These are phyloP conservation scores for Nephila pilipes DNA, from an alignment of 1,140 invertebrate genomes.

Conservation along the genomic window DNA sequence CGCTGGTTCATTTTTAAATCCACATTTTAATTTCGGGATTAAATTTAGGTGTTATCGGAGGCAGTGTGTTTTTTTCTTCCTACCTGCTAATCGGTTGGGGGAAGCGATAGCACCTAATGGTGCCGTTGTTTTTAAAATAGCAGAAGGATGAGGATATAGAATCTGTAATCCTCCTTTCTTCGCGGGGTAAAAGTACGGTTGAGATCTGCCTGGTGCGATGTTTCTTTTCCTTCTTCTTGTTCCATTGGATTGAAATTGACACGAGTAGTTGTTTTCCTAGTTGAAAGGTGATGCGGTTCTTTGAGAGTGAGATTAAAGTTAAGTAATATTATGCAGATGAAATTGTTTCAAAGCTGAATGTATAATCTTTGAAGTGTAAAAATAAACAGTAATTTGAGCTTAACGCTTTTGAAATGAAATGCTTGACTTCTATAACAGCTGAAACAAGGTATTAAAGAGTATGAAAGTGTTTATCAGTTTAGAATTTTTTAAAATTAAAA, in stretches of 20 bases:
- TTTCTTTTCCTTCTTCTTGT: background rate
- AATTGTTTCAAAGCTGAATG: background rate
- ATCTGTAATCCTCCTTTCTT: background rate
- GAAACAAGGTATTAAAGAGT: too few relatives aligned
- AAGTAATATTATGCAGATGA: background rate
- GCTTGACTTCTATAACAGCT: too few relatives aligned
- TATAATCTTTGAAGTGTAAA: too few relatives aligned
- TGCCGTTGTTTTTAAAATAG: conserved; percentile 34
- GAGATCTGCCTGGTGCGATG: background rate
- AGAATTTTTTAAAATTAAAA: too few relatives aligned
- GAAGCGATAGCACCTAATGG: conserved; percentile 5
- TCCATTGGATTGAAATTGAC: background rate
- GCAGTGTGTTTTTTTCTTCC: background rate
- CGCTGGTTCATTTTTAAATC: conserved; percentile 25
- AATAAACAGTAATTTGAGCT: too few relatives aligned
- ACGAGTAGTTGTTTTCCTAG: background rate
- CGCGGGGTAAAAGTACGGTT: background rate
- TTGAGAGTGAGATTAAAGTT: background rate
- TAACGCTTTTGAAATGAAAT: too few relatives aligned
- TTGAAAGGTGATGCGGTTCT: background rate
- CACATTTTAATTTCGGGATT: conserved; percentile 27
- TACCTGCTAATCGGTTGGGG: background rate
- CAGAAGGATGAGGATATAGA: background rate
- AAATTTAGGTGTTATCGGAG: conserved; percentile 23
- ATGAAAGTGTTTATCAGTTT: too few relatives aligned